Evolutionary conservation across 2,888 invertebrate genomes (phyloP).

Genomic region (Dynastes hyllus): DNA sequence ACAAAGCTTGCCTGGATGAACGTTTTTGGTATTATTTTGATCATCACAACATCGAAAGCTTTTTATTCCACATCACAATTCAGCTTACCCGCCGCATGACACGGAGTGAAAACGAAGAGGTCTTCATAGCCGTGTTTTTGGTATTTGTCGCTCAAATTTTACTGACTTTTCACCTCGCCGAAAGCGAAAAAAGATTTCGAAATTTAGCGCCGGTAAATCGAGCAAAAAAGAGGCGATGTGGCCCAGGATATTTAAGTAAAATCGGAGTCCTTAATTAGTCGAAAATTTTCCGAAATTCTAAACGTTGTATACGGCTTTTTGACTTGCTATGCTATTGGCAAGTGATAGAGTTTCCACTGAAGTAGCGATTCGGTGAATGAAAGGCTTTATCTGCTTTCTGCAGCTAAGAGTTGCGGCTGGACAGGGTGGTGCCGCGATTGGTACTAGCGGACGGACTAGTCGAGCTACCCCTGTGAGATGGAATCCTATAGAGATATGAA

Average conservation of each 20-base stretch:
- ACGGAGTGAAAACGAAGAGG: conserved; percentile 84
- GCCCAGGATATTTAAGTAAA: no score
- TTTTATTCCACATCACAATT: conserved; percentile 49
- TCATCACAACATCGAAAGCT: conserved; percentile 43
- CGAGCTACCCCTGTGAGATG: conserved; percentile 38
- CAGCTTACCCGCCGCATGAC: conserved; percentile 85
- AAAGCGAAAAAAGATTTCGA: neutral
- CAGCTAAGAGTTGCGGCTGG: conserved; percentile 50
- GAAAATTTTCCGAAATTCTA: no score
- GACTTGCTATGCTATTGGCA: no score
- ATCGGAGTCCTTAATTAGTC: no score
- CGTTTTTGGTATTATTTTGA: no score
- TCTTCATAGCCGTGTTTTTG: conserved; percentile 75
- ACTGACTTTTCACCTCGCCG: neutral
- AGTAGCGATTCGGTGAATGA: conserved; percentile 3
- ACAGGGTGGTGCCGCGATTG: conserved; percentile 57
- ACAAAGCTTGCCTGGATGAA: neutral
- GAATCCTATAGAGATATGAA: conserved; percentile 27
- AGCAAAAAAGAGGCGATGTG: no score
- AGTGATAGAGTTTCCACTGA: no score
- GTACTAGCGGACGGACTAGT: conserved; percentile 53
- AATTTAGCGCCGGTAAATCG: no score
- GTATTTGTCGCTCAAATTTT: conserved; percentile 10
- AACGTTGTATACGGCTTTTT: no score
- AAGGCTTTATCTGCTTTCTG: conserved; percentile 21